These are phyloP conservation scores for Prunella fulvescens DNA, from an alignment of 2,113 vertebrate species.

Conservation along the genomic window DNA sequence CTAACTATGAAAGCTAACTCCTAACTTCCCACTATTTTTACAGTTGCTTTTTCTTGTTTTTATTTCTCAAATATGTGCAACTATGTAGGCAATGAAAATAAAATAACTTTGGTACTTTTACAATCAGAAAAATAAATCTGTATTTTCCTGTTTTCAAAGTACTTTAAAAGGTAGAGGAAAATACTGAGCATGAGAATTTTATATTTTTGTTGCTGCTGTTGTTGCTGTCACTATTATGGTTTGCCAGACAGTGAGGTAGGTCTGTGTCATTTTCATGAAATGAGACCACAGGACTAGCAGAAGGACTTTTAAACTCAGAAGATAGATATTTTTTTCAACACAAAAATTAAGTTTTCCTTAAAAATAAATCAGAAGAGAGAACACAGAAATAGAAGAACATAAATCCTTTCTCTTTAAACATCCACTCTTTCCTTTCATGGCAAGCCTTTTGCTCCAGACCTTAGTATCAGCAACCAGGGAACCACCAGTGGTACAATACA, in stretches of 20 bases:
- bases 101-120: background rate
- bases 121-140: background rate
- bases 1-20: background rate
- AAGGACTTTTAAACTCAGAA: background rate
- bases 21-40: background rate
- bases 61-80: background rate
- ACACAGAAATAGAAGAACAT: background rate
- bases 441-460: background rate
- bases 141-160: background rate
- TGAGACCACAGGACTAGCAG: background rate
- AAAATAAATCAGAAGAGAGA: background rate
- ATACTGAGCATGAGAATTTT: background rate
- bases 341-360: background rate
- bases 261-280: background rate
- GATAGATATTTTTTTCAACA: background rate
- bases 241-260: background rate
- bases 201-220: background rate
- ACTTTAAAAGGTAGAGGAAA: background rate
- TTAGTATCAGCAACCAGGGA: background rate
- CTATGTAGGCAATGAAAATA: background rate
- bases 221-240: background rate
- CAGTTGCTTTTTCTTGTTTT: conserved; percentile 23
- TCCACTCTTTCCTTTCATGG: background rate
- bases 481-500: background rate
- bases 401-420: background rate